Conservation (phyloP, 2,797 vertebrate genomes). For the Argyrosomus regius region DNA sequence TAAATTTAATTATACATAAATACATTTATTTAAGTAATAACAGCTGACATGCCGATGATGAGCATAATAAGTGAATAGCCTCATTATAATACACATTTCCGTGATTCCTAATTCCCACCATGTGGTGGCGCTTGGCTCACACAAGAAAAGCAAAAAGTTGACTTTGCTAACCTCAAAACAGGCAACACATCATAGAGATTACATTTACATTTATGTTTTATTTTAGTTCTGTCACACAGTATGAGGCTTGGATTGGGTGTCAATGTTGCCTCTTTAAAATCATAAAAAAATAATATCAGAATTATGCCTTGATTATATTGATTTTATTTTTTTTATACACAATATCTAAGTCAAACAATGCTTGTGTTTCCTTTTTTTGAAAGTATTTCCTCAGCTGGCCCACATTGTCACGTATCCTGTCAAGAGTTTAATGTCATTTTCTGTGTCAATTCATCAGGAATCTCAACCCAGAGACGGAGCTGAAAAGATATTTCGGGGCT, state of each 20-base stretch:
- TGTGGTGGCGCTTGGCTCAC: constrained; percentile 40
- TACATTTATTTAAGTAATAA: not conserved
- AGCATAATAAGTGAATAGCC: too few species aligned
- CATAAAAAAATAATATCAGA: not conserved
- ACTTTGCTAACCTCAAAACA: not conserved
- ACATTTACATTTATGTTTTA: not conserved
- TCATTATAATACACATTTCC: not conserved
- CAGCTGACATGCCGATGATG: not conserved
- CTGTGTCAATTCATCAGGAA: constrained; percentile 84
- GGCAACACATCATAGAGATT: not conserved
- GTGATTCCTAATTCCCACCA: constrained; percentile 34
- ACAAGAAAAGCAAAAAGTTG: not conserved
- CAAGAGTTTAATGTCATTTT: not conserved
- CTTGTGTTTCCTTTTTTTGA: not conserved
- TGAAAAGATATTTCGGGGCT: constrained; percentile 97
- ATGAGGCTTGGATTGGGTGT: not conserved
- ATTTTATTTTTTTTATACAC: too few species aligned
- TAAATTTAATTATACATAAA: not conserved
- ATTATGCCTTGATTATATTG: not conserved
- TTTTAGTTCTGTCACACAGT: not conserved
- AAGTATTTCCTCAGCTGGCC: constrained; percentile 1
- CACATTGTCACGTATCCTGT: not conserved
- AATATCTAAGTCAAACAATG: not conserved
- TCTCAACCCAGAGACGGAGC: constrained; percentile 96
- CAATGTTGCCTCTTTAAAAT: not conserved